Evolutionary conservation across 1,140 invertebrate species (phyloP).

Genomic region (Pectinophora gossypiella): DNA sequence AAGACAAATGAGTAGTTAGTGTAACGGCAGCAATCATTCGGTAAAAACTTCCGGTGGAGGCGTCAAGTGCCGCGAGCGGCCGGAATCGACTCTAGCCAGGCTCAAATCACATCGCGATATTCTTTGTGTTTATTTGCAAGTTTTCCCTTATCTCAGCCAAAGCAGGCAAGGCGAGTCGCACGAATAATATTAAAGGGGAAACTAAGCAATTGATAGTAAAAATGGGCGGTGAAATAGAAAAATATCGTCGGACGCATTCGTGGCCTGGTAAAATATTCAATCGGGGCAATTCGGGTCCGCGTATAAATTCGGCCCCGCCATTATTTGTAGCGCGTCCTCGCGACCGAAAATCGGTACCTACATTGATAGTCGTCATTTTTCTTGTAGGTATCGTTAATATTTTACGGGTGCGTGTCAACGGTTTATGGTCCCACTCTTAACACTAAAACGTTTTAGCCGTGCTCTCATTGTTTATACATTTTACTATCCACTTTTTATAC

Average conservation of each 20-base stretch:
- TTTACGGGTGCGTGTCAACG: conserved; percentile 70
- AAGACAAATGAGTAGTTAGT: no score
- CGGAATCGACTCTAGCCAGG: no score
- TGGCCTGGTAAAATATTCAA: conserved; percentile 73
- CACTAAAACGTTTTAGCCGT: conserved; percentile 71
- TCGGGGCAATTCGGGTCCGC: conserved; percentile 68
- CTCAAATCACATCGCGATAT: neutral
- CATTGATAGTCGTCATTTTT: conserved; percentile 72
- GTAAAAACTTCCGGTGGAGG: neutral
- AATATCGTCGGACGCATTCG: conserved; percentile 66
- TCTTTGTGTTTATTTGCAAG: conserved; percentile 3
- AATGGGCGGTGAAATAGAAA: conserved; percentile 68
- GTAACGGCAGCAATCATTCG: neutral
- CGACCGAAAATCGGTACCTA: conserved; percentile 66
- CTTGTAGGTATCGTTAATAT: conserved; percentile 71
- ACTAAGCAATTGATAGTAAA: conserved; percentile 72
- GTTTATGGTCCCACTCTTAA: conserved; percentile 70
- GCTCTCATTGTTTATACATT: conserved; percentile 72
- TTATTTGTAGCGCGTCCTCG: conserved; percentile 67
- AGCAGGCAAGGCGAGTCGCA: conserved; percentile 21
- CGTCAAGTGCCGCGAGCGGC: neutral
- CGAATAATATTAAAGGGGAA: conserved; percentile 67
- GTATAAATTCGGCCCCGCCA: conserved; percentile 66
- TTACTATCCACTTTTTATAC: conserved; percentile 68
- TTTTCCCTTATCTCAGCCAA: conserved; percentile 10